phyloP scores from a whole-genome alignment of 1,140 invertebrate genomes.

The Polypedilum pembai region DNA sequence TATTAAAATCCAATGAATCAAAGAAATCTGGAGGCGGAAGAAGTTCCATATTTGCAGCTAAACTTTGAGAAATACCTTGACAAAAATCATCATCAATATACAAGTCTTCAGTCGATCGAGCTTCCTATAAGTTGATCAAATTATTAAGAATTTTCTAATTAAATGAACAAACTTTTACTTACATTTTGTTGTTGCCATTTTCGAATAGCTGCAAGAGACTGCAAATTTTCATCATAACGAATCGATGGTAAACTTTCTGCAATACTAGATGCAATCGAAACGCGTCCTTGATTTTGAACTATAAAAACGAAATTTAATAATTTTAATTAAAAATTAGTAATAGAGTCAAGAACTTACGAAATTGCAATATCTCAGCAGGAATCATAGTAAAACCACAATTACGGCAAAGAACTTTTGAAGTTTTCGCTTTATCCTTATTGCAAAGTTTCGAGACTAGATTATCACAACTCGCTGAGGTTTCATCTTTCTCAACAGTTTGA shows the following conservation, averaged over 20 bases:
- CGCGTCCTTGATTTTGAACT: neutral
- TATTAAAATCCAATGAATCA: constrained; percentile 20
- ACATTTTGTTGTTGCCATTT: neutral
- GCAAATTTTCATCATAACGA: neutral
- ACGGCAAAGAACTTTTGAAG: neutral
- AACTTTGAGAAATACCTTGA: neutral
- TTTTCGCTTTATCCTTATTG: neutral
- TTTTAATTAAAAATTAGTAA: neutral
- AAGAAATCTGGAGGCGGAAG: neutral
- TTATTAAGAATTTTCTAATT: neutral
- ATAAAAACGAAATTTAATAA: neutral
- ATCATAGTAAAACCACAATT: constrained; percentile 21
- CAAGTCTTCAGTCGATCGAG: constrained; percentile 23
- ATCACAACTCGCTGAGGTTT: neutral
- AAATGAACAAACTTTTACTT: neutral
- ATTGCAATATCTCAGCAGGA: neutral
- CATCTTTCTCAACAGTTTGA: too few species aligned
- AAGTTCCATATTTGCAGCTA: constrained; percentile 27
- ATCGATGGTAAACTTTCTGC: neutral
- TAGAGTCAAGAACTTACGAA: neutral
- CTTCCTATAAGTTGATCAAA: neutral
- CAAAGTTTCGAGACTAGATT: neutral
- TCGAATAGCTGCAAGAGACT: neutral
- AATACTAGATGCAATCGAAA: constrained; percentile 1
- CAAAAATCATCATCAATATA: constrained; percentile 29